These are phyloP conservation scores for Amphibalanus amphitrite DNA, from an alignment of 1,140 invertebrate species.

Conservation along the genomic window DNA sequence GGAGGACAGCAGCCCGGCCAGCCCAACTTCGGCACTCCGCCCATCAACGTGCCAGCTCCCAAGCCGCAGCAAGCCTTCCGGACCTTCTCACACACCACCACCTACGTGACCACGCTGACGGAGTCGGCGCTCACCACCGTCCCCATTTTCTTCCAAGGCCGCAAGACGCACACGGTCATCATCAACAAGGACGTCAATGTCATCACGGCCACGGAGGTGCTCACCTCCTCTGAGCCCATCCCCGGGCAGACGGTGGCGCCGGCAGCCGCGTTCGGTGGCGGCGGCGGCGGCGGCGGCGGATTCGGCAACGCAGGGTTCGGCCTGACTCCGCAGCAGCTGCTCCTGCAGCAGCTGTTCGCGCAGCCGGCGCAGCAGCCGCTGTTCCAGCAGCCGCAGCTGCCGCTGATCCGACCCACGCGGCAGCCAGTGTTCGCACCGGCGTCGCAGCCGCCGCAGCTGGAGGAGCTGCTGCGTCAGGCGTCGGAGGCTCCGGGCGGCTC, in stretches of 20 bases:
- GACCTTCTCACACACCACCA: constrained; percentile 25
- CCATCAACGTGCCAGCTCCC: not conserved
- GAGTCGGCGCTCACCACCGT: constrained; percentile 65
- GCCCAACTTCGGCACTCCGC: not conserved
- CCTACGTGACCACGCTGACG: constrained; percentile 77
- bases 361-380: constrained; percentile 6
- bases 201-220: constrained; percentile 71
- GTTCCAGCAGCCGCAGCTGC: constrained; percentile 4
- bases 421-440: not conserved
- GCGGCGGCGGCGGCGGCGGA: too few relatives aligned
- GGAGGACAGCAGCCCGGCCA: not conserved
- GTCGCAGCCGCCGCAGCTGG: constrained; percentile 2
- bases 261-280: too few relatives aligned
- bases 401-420: not conserved
- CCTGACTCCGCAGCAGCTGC: constrained; percentile 6
- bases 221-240: constrained; percentile 36
- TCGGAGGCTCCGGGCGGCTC: not conserved
- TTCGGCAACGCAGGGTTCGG: not conserved
- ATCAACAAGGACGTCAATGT: constrained; percentile 59
- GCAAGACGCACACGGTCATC: constrained; percentile 71
- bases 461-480: constrained; percentile 1
- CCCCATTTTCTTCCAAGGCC: constrained; percentile 70
- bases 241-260: not conserved
- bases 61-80: not conserved
- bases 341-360: constrained; percentile 12